A percentile compares a stretch with the other conserved stretches of the same genome.
Conservation (phyloP, 2,113 vertebrate genomes). For the Elephantulus edwardii region DNA sequence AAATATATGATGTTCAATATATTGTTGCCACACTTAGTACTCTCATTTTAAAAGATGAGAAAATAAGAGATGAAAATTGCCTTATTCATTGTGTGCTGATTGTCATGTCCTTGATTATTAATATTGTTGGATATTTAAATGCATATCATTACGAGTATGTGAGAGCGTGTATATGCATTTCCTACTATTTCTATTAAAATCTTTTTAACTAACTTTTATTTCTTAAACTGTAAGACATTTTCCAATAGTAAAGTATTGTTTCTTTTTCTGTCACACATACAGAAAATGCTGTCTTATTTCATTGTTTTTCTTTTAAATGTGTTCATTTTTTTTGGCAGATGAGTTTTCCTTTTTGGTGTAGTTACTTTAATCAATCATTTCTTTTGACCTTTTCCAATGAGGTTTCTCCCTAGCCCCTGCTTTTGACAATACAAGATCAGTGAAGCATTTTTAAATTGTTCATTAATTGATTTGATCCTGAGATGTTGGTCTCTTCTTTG, state of each 20-base stretch:
- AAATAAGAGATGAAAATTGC: not conserved
- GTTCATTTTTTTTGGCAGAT: constrained; percentile 32
- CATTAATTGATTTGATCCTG: constrained; percentile 30
- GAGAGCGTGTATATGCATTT: not conserved
- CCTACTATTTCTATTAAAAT: not conserved
- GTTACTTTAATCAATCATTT: too few relatives aligned
- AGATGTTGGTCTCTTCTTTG: not conserved
- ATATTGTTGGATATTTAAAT: not conserved
- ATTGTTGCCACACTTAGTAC: not conserved
- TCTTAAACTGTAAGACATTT: not conserved
- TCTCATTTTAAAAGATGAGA: not conserved
- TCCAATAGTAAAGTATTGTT: not conserved
- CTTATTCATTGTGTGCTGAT: not conserved
- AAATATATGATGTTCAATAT: not conserved
- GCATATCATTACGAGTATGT: not conserved
- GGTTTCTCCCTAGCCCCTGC: not conserved
- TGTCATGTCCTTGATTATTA: constrained; percentile 17
- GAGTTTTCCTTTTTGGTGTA: not conserved
- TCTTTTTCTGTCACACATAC: not conserved
- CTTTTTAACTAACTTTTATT: not conserved
- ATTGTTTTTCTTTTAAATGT: not conserved
- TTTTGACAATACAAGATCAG: not conserved
- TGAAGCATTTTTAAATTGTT: not conserved
- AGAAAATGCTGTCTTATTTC: not conserved
- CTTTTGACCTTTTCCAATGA: constrained; percentile 34